Percentiles rank a stretch among this genome's conserved stretches.
Evolutionary conservation across 2,797 vertebrate genomes (phyloP).

Genomic region (Ficedula albicollis): DNA sequence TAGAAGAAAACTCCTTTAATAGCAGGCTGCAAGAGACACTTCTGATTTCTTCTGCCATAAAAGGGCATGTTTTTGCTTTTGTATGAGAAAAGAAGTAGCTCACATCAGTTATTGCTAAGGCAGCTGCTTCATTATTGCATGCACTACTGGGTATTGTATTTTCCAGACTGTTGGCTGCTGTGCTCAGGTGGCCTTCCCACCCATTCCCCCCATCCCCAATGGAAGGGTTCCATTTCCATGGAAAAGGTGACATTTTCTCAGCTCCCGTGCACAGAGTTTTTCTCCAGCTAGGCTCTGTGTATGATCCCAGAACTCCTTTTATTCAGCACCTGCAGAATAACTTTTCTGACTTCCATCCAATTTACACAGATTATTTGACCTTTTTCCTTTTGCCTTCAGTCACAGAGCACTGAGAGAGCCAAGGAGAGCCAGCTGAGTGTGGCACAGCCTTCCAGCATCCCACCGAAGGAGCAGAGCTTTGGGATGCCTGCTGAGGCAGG

Average conservation of each 20-base stretch:
- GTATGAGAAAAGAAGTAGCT: slow-evolving; percentile 20
- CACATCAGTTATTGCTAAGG: slow-evolving; percentile 50
- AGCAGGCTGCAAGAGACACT: slow-evolving; percentile 4
- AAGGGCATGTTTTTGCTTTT: slow-evolving; percentile 33
- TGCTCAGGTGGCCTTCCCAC: background rate
- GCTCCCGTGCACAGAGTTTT: background rate
- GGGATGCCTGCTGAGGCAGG: background rate
- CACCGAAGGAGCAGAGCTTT: background rate
- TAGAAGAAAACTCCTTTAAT: slow-evolving; percentile 56
- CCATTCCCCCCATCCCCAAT: background rate
- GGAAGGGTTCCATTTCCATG: background rate
- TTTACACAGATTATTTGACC: background rate
- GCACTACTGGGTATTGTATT: slow-evolving; percentile 27
- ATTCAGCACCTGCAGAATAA: background rate
- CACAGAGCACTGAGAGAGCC: background rate
- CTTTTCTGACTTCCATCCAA: background rate
- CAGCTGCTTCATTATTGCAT: background rate
- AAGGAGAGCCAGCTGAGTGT: background rate
- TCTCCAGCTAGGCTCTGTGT: background rate
- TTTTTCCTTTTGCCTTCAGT: background rate
- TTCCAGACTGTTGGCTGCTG: slow-evolving; percentile 26
- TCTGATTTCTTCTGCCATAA: slow-evolving; percentile 21
- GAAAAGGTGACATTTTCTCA: background rate
- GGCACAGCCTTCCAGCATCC: background rate
- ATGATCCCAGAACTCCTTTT: background rate